These are phyloP conservation scores for Stictonetta naevosa DNA, from an alignment of 2,113 vertebrate species.

Conservation along the genomic window DNA sequence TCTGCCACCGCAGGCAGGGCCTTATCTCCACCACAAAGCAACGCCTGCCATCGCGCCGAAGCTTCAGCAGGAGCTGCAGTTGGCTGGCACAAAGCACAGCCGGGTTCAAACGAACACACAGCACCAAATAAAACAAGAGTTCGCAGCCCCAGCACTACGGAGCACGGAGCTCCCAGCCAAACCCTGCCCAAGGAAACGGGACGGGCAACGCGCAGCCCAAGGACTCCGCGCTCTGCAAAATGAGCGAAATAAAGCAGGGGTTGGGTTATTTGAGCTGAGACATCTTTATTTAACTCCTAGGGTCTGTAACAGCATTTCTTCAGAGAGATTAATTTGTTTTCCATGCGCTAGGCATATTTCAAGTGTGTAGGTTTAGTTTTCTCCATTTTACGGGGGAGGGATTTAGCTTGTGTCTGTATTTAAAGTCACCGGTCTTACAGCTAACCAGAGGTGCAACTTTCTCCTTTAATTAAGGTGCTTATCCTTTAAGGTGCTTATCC, in stretches of 20 bases:
- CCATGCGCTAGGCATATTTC: not conserved
- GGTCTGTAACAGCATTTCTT: not conserved
- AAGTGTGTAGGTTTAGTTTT: not conserved
- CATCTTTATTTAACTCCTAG: not conserved
- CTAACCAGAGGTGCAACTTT: not conserved
- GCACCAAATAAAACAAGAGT: not conserved
- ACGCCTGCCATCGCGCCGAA: not conserved
- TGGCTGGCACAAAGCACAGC: not conserved
- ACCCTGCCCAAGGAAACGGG: not conserved
- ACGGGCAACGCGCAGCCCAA: not conserved
- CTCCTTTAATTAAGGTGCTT: not conserved
- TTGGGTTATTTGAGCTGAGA: fast-evolving
- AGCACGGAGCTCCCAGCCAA: fast-evolving
- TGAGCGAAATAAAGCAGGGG: not conserved
- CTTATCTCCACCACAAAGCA: slow-evolving; percentile 43
- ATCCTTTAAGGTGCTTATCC: not conserved
- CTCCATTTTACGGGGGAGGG: not conserved
- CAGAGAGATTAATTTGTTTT: not conserved
- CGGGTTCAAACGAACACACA: not conserved
- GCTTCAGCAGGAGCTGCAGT: not conserved
- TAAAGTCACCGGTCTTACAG: not conserved
- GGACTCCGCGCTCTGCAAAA: not conserved
- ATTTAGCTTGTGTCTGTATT: not conserved
- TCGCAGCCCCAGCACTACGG: not conserved
- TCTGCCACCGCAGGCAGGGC: not conserved